Conservation (phyloP, 2,888 invertebrate species). For the Patella ulyssiponensis region DNA sequence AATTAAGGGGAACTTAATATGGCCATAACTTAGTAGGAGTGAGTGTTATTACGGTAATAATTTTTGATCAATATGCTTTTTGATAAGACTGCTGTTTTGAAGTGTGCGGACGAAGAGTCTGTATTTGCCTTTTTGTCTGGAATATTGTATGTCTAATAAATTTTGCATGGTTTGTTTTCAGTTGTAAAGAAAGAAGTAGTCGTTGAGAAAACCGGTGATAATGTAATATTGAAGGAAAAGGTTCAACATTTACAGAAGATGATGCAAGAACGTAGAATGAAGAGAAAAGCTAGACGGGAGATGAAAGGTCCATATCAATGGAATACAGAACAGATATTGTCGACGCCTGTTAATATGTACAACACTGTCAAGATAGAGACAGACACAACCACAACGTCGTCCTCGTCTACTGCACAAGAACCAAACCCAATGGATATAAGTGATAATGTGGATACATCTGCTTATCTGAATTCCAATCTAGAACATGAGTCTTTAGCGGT, state of each 20-base stretch:
- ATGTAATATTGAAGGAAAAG: conserved; percentile 87
- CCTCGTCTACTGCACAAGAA: conserved; percentile 10
- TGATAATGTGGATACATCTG: conserved; percentile 31
- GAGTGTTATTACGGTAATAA: too few relatives aligned
- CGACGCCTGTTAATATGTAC: conserved; percentile 2
- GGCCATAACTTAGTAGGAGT: too few relatives aligned
- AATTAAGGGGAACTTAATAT: too few relatives aligned
- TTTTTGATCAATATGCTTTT: too few relatives aligned
- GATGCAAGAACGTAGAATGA: conserved; percentile 88
- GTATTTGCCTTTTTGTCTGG: too few relatives aligned
- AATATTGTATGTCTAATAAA: too few relatives aligned
- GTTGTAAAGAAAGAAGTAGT: too few relatives aligned
- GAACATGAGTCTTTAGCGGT: conserved; percentile 57
- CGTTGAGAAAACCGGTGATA: conserved; percentile 70
- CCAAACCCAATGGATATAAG: conserved; percentile 16
- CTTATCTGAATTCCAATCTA: conserved; percentile 43
- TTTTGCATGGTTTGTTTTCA: too few relatives aligned
- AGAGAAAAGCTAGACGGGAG: conserved; percentile 81
- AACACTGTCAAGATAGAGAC: conserved; percentile 8
- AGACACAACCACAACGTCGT: conserved; percentile 6
- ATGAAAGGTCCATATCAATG: conserved; percentile 56
- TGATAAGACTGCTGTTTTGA: too few relatives aligned
- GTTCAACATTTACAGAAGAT: conserved; percentile 89
- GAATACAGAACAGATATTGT: conserved; percentile 30
- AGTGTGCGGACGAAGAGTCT: too few relatives aligned